phyloP scores from a whole-genome alignment of 2,113 vertebrate genomes.

The Laticauda colubrina region DNA sequence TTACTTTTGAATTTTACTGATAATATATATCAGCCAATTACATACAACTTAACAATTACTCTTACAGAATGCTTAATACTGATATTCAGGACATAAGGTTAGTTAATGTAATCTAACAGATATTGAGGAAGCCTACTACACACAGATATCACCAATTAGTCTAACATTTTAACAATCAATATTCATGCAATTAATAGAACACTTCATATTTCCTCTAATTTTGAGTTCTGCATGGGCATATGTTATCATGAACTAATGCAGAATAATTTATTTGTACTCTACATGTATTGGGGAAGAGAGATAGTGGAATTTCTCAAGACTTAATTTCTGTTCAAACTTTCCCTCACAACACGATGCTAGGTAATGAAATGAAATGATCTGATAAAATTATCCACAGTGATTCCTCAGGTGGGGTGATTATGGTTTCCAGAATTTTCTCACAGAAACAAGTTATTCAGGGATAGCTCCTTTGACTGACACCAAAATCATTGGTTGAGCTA shows the following conservation, averaged over 20 bases:
- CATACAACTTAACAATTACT: constrained; percentile 48
- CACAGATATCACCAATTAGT: constrained; percentile 74
- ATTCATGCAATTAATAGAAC: constrained; percentile 69
- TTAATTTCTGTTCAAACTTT: background rate
- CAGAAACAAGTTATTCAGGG: background rate
- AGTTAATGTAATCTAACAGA: constrained; percentile 70
- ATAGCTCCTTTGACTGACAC: background rate
- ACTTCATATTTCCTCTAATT: constrained; percentile 66
- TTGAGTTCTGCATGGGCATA: constrained; percentile 63
- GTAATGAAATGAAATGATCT: background rate
- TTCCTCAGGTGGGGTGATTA: no score
- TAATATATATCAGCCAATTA: constrained; percentile 71
- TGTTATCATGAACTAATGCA: constrained; percentile 66
- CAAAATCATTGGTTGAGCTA: background rate
- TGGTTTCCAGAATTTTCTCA: background rate
- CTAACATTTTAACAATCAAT: constrained; percentile 71
- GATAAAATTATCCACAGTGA: background rate
- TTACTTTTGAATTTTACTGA: constrained; percentile 49
- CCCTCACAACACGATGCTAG: background rate
- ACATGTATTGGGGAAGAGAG: constrained; percentile 15
- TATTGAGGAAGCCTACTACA: constrained; percentile 67
- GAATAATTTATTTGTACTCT: constrained; percentile 60
- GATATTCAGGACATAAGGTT: constrained; percentile 63
- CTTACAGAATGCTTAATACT: constrained; percentile 58
- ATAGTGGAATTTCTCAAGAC: constrained; percentile 31